These are phyloP conservation scores for Phrynocephalus vlangalii DNA, from an alignment of 2,797 vertebrate species.

Conservation along the genomic window DNA sequence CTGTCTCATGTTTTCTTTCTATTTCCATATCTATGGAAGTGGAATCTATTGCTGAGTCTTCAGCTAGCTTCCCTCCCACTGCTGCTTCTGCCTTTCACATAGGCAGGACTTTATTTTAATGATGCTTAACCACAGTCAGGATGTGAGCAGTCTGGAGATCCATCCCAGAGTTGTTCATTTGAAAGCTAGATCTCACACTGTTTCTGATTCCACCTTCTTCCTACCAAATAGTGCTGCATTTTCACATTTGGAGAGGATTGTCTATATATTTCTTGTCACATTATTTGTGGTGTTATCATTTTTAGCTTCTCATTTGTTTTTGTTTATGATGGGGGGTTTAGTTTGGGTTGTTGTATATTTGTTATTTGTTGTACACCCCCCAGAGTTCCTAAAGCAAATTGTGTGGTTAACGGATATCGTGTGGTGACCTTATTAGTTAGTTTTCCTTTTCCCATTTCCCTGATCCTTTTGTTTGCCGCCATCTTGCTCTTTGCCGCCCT, in stretches of 20 bases:
- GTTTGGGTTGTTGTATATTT: too few species aligned
- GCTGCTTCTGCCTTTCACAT: constrained; percentile 52
- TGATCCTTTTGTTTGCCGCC: too few species aligned
- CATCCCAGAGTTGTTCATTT: constrained; percentile 5
- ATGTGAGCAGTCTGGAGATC: constrained; percentile 39
- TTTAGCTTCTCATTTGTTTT: too few species aligned
- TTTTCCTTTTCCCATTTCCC: too few species aligned
- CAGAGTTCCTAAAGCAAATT: too few species aligned
- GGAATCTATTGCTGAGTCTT: constrained; percentile 61
- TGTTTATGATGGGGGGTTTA: too few species aligned
- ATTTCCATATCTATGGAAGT: constrained; percentile 68
- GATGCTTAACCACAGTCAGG: constrained; percentile 42
- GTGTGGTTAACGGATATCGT: too few species aligned
- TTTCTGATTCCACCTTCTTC: constrained; percentile 10
- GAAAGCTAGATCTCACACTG: background rate
- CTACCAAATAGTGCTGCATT: constrained; percentile 10
- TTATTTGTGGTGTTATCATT: too few species aligned
- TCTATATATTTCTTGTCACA: background rate
- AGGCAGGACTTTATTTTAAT: constrained; percentile 54
- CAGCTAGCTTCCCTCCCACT: constrained; percentile 60
- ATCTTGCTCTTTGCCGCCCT: too few species aligned
- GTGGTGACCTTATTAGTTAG: too few species aligned
- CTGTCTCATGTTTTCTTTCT: constrained; percentile 65
- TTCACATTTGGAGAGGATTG: constrained; percentile 8
- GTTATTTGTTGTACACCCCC: too few species aligned